phyloP scores from a whole-genome alignment of 2,797 vertebrate genomes.

The Octomys mimax region DNA sequence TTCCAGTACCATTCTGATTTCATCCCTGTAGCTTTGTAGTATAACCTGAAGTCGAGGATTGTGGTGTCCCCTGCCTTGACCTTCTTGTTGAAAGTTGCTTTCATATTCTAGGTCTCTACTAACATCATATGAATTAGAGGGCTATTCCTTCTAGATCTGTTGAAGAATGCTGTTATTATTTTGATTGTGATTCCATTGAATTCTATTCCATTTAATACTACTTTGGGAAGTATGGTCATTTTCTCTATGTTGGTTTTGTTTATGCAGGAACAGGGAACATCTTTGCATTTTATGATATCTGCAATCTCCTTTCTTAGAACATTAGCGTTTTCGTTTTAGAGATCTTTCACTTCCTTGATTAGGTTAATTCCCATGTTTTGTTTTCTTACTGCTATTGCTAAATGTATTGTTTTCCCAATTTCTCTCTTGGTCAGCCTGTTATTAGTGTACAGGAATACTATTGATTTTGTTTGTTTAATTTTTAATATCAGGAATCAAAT shows the following conservation, averaged over 20 bases:
- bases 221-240: not conserved
- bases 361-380: not conserved
- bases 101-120: not conserved
- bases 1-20: not conserved
- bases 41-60: not conserved
- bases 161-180: not conserved
- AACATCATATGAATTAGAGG: not conserved
- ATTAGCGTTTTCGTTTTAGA: not conserved
- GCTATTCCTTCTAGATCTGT: not conserved
- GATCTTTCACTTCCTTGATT: not conserved
- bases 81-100: not conserved
- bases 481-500: no score
- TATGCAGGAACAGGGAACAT: not conserved
- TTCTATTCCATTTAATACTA: not conserved
- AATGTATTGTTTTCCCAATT: not conserved
- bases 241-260: not conserved
- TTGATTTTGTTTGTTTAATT: not conserved
- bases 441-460: not conserved
- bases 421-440: not conserved
- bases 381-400: not conserved
- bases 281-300: not conserved
- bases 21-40: not conserved
- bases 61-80: not conserved
- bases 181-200: not conserved
- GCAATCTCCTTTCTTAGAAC: not conserved